These are phyloP conservation scores for Phrynosoma blainvillii DNA, from an alignment of 2,113 vertebrate genomes.

Conservation along the genomic window DNA sequence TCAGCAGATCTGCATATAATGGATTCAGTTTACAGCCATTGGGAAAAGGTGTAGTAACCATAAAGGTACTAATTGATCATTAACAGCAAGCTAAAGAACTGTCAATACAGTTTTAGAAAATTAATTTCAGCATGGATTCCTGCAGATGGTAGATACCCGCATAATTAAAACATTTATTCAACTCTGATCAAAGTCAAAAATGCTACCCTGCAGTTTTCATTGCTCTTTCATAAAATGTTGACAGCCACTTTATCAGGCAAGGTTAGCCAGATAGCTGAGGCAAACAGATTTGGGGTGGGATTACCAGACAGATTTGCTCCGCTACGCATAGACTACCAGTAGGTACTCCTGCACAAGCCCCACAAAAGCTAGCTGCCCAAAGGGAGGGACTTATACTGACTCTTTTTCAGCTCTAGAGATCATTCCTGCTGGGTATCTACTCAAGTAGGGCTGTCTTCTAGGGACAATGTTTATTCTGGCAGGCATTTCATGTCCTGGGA, in stretches of 20 bases:
- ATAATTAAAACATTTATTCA: slow-evolving; percentile 30
- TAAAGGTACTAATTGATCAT: slow-evolving; percentile 42
- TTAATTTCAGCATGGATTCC: slow-evolving; percentile 18
- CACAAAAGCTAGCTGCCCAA: too few relatives aligned
- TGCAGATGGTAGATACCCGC: background rate
- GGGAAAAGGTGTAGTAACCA: slow-evolving; percentile 54
- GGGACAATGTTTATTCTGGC: background rate
- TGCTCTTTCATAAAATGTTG: background rate
- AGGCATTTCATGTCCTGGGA: background rate
- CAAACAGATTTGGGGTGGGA: background rate
- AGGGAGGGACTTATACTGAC: background rate
- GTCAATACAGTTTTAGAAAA: slow-evolving; percentile 20
- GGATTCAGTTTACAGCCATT: slow-evolving; percentile 62
- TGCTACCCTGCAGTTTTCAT: background rate
- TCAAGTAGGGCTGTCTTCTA: background rate
- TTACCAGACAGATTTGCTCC: background rate
- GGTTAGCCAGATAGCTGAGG: background rate
- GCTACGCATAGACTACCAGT: too few relatives aligned
- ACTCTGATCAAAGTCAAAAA: slow-evolving; percentile 23
- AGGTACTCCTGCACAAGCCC: too few relatives aligned
- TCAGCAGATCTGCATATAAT: slow-evolving; percentile 57
- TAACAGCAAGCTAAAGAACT: slow-evolving; percentile 55
- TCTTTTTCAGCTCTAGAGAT: background rate
- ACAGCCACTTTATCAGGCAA: background rate
- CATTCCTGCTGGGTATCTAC: background rate